Base-by-base conservation (phyloP, 2,113 vertebrate genomes). In the Ellobius talpinus region DNA sequence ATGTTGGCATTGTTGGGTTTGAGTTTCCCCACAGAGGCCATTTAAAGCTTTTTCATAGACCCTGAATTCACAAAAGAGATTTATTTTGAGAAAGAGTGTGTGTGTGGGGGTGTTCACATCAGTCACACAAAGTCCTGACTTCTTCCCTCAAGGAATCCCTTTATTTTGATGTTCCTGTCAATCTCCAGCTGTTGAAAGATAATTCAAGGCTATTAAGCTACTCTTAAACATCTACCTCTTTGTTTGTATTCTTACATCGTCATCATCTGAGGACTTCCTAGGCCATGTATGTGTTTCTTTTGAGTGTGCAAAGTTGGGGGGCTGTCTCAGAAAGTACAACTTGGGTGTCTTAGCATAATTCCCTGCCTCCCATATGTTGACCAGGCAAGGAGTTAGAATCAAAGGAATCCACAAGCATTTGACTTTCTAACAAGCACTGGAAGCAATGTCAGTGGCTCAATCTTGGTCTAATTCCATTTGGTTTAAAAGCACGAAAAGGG, bases 61-160 rank as follows among this genome's bases (percentile, higher is more conserved):
- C 96, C 98, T 97, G 88, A 92, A 91, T 95, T 98, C 94, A 98
- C 97, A 98, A 97, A 98, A 95, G 96, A 89, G 87, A 97, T 97
- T 97, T 97, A 93, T 90, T 98, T 87, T 95, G 81, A 91, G 88
- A 93, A 70, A 77, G 50, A 91, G 33, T 5, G 39, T 21, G 50
- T 63, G 45, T 19, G 76, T 33, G 79, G 31, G 55, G 7, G 81
- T 39, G 55, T 65, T 97, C 97, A 94, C 90, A 97, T 97, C 74
- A 96, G 72, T 92, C 93, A 96, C 96, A 88, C 72, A 93, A 96
- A 95, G 68, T 93, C 65, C 31, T 63, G 13, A 72, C 70, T 42
- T 31, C 92, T 92, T 91, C 65, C 88, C 65, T 73, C 65, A 65
- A 84, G 94, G 89, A 98, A 65, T 61, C 96, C 90, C 19, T 70